Base-by-base conservation (phyloP, 2,797 vertebrate genomes). In the Acanthurus tractus region DNA sequence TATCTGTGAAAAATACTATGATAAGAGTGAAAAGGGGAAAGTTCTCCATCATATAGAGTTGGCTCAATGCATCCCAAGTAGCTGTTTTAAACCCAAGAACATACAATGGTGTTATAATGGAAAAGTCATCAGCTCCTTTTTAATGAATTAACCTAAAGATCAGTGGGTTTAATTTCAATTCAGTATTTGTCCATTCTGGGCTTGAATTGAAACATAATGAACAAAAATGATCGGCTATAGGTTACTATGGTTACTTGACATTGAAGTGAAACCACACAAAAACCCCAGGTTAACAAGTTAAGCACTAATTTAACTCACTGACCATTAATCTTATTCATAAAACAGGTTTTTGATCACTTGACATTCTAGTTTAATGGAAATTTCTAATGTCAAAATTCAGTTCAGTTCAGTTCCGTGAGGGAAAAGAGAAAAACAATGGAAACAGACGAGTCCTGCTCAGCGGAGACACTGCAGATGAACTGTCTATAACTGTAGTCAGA, bases 221-320 rank as follows among this genome's bases (percentile, higher is more conserved):
- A 57, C 42, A 68, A 56, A 40, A 66, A 42, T 14, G 1, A 29
- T 10, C 70, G 40, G 55, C 49, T 44, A 74, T 20, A 36, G 15
- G 72, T 81, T 58, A 59, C 71, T 53, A 63, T 82, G 62, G 72
- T 79, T 78, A 84, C 65, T 10, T 45, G 38, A 61, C 25, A 61
- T 63, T 18, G 52, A 36, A 42, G 25, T 8, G 11, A 70, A 52
- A 58, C 25, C 11, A 20, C 13, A 64, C 63, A 76, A 74, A 29
- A 29, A 29, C 0, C 3, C 29, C 0, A 62, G 10, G 20, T 40
- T 23, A 67, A 63, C 38, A 38, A 44, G 49, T 70, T 44, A 50
- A 64, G 14, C 38, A 70, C 36, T 72, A 54, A 46, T 22, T 56
- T 65, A 58, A 25, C 58, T 76, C 18, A 36, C n/a, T 61, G 54